phyloP scores from a whole-genome alignment of 2,797 vertebrate genomes.

The Lepidocolaptes lacrymiger region DNA sequence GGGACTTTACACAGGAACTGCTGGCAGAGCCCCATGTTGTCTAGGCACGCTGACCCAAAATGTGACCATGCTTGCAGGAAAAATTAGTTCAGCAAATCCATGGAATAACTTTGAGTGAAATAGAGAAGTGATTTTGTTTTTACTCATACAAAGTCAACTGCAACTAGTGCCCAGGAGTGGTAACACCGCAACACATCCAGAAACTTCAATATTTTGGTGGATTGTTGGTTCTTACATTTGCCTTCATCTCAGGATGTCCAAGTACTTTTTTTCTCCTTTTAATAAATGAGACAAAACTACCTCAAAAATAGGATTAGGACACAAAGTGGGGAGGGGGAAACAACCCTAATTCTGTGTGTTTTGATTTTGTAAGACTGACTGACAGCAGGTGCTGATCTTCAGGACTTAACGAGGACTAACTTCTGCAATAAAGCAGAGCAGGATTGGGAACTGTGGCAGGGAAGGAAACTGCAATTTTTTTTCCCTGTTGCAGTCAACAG shows the following conservation, averaged over 20 bases:
- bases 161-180: not conserved
- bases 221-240: not conserved
- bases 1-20: conserved; percentile 9
- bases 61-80: conserved; percentile 13
- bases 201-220: not conserved
- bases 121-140: conserved; percentile 2
- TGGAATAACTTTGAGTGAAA: not conserved
- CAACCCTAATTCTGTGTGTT: not conserved
- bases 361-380: not conserved
- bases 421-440: not conserved
- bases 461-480: not conserved
- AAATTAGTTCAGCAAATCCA: conserved; percentile 31
- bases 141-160: not conserved
- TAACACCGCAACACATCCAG: not conserved
- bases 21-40: conserved; percentile 35
- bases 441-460: not conserved
- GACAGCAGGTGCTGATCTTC: not conserved
- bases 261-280: not conserved
- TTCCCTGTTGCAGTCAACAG: not conserved
- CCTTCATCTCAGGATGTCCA: not conserved
- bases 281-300: not conserved
- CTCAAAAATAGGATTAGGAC: not conserved
- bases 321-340: not conserved
- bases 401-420: not conserved
- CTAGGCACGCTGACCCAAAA: conserved; percentile 58